phyloP scores from a whole-genome alignment of 1,140 invertebrate species.

The Drosophila parabipectinata region DNA sequence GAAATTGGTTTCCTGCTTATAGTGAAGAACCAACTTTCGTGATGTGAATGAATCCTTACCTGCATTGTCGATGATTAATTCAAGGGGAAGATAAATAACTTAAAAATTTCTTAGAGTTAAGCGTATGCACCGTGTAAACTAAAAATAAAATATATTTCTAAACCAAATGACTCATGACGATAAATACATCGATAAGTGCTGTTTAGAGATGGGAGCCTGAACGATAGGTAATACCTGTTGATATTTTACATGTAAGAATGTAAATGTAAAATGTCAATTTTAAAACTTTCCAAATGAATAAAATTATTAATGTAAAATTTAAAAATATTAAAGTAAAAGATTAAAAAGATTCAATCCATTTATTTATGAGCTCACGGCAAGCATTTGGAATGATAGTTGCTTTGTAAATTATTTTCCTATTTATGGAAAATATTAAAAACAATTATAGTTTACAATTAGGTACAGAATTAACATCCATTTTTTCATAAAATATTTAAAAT shows the following conservation, averaged over 20 bases:
- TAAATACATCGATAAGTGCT: slow-evolving; percentile 5
- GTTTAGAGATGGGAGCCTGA: background rate
- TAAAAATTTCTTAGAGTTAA: background rate
- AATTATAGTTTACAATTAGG: background rate
- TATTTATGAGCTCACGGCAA: slow-evolving; percentile 13
- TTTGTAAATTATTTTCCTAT: background rate
- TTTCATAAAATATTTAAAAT: background rate
- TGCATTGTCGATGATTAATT: slow-evolving; percentile 33
- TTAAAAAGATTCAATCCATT: background rate
- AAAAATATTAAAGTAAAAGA: background rate
- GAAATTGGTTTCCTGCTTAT: background rate
- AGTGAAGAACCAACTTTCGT: background rate
- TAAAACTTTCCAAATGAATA: too few relatives aligned
- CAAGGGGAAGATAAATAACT: slow-evolving; percentile 3
- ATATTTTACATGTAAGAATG: background rate
- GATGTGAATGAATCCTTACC: slow-evolving; percentile 8
- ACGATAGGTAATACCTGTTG: slow-evolving; percentile 1
- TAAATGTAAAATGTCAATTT: background rate
- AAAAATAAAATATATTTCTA: slow-evolving; percentile 47
- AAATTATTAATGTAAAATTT: too few relatives aligned
- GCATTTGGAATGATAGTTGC: background rate
- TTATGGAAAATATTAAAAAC: background rate
- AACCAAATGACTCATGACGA: slow-evolving; percentile 42
- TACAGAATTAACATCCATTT: background rate
- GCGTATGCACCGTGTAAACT: slow-evolving; percentile 33